These are phyloP conservation scores for Gymnothorax javanicus DNA, from an alignment of 2,797 vertebrate genomes.

Conservation along the genomic window DNA sequence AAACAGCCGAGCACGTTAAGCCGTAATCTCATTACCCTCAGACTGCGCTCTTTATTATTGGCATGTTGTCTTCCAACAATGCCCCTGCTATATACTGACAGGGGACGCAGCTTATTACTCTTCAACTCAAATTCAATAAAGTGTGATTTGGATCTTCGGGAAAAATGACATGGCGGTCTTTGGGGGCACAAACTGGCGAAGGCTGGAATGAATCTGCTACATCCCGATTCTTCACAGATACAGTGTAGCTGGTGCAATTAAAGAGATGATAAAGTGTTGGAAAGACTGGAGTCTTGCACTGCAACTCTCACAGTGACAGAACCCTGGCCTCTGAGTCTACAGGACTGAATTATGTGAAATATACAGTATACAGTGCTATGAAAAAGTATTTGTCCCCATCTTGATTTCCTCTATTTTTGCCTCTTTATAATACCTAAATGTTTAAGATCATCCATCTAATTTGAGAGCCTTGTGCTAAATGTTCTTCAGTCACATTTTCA, in stretches of 20 bases:
- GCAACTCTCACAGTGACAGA: neutral
- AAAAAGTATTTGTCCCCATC: too few species aligned
- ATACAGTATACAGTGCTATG: too few species aligned
- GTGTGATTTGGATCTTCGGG: slow-evolving; percentile 56
- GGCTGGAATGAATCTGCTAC: slow-evolving; percentile 59
- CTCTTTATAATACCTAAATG: too few species aligned
- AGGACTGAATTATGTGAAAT: neutral
- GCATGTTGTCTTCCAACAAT: slow-evolving; percentile 62
- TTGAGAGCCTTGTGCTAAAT: too few species aligned
- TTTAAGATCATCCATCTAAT: too few species aligned
- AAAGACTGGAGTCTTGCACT: neutral
- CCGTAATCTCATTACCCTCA: slow-evolving; percentile 70
- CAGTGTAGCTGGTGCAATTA: neutral
- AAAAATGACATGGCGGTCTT: slow-evolving; percentile 48
- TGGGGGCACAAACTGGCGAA: slow-evolving; percentile 55
- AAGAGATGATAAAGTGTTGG: neutral
- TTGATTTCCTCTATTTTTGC: too few species aligned
- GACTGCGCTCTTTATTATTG: slow-evolving; percentile 62
- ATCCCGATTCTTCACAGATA: neutral
- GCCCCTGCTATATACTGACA: slow-evolving; percentile 41
- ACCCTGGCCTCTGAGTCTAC: neutral
- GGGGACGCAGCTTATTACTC: slow-evolving; percentile 47
- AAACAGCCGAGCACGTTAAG: slow-evolving; percentile 48
- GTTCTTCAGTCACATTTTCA: too few species aligned
- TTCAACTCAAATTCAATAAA: slow-evolving; percentile 59